These are phyloP conservation scores for Sisyra nigra DNA, from an alignment of 2,888 invertebrate species.

Conservation along the genomic window DNA sequence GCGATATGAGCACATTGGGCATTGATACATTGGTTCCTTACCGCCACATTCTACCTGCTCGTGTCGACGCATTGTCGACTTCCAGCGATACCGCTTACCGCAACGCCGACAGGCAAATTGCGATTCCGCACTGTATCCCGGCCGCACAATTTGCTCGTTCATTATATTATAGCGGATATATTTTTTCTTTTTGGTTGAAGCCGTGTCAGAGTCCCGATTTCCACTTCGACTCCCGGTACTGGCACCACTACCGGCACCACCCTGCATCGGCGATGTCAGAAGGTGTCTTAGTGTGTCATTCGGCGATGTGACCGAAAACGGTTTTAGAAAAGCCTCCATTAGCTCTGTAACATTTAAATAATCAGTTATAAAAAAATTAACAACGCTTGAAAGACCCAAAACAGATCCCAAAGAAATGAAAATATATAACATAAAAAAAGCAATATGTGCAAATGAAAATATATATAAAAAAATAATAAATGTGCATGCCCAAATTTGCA, in stretches of 20 bases:
- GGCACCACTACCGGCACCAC: conserved; percentile 1
- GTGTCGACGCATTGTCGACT: conserved; percentile 66
- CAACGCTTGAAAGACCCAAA: neutral
- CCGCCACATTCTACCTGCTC: conserved; percentile 72
- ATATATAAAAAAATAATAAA: neutral
- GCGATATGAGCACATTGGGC: conserved; percentile 60
- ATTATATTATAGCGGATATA: conserved; percentile 15
- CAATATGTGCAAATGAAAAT: neutral
- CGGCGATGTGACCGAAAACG: conserved; percentile 7
- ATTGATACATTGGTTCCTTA: conserved; percentile 67
- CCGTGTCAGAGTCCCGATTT: conserved; percentile 6
- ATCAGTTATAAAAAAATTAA: neutral
- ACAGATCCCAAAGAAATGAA: neutral
- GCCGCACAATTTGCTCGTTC: conserved; percentile 17
- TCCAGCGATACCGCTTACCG: conserved; percentile 76
- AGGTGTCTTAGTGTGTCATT: conserved; percentile 16
- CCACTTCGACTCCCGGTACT: conserved; percentile 2
- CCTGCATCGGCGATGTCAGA: conserved; percentile 14
- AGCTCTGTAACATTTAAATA: conserved; percentile 6
- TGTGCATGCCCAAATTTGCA: conserved; percentile 1
- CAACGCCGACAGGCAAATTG: conserved; percentile 70
- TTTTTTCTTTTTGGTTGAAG: conserved; percentile 11
- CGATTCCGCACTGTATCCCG: conserved; percentile 30
- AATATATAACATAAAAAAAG: conserved; percentile 3
- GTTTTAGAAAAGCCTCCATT: conserved; percentile 4